A percentile compares a stretch with the other conserved stretches of the same genome.
Conservation (phyloP, 37 sponge, comb jelly and placozoan species). For the Cliona cf. orientalis region DNA sequence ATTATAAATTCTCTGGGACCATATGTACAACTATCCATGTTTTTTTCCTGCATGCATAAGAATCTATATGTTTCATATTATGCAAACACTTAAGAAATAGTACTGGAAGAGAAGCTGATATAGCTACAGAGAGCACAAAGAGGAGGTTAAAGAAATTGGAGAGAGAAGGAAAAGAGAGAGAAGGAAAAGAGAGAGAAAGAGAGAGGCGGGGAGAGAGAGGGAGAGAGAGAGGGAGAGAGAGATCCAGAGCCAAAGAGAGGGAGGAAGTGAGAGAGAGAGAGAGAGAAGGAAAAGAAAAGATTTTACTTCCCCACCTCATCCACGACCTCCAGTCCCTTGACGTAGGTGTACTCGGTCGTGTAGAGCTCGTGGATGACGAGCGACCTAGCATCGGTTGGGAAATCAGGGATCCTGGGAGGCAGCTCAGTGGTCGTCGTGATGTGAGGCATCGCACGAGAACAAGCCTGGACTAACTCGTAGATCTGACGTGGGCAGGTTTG, state of each 20-base stretch:
- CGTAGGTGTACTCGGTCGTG: conserved; percentile 89
- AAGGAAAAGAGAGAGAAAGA: too few relatives aligned
- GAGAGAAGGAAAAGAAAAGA: not conserved
- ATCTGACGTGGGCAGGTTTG: conserved; percentile 22
- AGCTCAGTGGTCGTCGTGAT: conserved; percentile 54
- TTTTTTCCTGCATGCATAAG: too few relatives aligned
- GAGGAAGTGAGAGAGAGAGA: not conserved
- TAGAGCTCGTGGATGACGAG: conserved; percentile 89
- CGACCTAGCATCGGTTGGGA: conserved; percentile 55
- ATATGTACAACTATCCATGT: too few relatives aligned
- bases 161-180: too few relatives aligned
- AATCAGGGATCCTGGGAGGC: conserved; percentile 45
- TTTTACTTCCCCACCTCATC: conserved; percentile 83
- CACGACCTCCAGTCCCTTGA: conserved; percentile 77
- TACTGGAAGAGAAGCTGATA: too few relatives aligned
- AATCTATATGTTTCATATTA: too few relatives aligned
- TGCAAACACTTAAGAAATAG: too few relatives aligned
- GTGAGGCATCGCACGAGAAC: conserved; percentile 48
- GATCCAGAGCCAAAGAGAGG: not conserved
- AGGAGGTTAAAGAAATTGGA: too few relatives aligned
- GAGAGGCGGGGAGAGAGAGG: too few relatives aligned
- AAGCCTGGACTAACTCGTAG: conserved; percentile 63
- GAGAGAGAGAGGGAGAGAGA: not conserved
- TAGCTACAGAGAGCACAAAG: too few relatives aligned
- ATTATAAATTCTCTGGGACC: too few relatives aligned